phyloP scores from a whole-genome alignment of 2,113 vertebrate genomes.

The Procapra przewalskii region DNA sequence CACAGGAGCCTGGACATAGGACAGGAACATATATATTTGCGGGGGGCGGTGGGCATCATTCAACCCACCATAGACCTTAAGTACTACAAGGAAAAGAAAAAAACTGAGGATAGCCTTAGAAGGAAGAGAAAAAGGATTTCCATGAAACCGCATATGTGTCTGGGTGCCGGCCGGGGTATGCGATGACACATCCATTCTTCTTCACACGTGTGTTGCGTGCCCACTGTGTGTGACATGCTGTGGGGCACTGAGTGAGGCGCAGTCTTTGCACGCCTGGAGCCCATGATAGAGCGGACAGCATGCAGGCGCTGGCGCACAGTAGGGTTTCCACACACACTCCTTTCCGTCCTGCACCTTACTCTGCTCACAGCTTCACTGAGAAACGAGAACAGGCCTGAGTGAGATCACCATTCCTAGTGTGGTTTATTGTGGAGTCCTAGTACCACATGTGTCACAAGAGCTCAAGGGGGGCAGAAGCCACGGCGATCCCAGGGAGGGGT shows the following conservation, averaged over 20 bases:
- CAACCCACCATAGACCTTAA: not conserved
- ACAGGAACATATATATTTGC: fast-evolving
- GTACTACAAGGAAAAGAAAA: not conserved
- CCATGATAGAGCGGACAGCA: fast-evolving
- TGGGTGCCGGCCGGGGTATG: too few relatives aligned
- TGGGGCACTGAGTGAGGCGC: fast-evolving
- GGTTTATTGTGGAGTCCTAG: not conserved
- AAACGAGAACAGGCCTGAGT: not conserved
- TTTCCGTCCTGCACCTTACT: not conserved
- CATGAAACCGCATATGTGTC: too few relatives aligned
- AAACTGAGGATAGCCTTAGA: not conserved
- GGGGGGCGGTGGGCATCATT: not conserved
- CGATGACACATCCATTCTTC: fast-evolving
- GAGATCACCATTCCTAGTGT: fast-evolving
- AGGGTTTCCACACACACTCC: not conserved
- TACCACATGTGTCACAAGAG: fast-evolving
- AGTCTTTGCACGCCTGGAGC: not conserved
- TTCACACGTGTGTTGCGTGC: fast-evolving
- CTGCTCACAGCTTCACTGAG: not conserved
- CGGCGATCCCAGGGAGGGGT: not conserved
- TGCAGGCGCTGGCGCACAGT: not conserved
- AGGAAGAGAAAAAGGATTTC: not conserved
- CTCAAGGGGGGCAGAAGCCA: not conserved
- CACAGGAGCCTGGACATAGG: not conserved
- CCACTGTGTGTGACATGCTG: not conserved